Percentiles rank a stretch among this genome's conserved stretches.
phyloP scores from a whole-genome alignment of 2,113 vertebrate genomes.

The Tretioscincus oriximinensis region DNA sequence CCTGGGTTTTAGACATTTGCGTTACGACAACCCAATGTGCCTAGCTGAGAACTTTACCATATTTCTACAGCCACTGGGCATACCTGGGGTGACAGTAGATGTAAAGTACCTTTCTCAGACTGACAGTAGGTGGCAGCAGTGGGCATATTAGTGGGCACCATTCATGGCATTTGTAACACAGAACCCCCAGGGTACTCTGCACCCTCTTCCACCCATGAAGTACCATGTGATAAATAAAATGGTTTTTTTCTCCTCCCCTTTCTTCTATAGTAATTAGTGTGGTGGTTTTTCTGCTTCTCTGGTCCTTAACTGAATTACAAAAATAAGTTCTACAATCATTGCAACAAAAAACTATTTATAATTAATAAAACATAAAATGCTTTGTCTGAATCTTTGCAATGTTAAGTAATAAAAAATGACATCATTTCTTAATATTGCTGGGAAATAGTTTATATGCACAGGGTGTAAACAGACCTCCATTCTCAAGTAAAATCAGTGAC shows the following conservation, averaged over 20 bases:
- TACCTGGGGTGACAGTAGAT: no score
- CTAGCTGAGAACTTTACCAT: no score
- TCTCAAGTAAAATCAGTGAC: slow-evolving; percentile 8
- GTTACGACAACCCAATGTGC: no score
- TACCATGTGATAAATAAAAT: not conserved
- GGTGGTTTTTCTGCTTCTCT: not conserved
- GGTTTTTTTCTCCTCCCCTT: not conserved
- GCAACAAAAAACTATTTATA: not conserved
- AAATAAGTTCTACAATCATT: not conserved
- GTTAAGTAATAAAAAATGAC: slow-evolving; percentile 18
- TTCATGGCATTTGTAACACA: no score
- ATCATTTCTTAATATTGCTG: slow-evolving; percentile 19
- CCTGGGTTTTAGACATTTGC: no score
- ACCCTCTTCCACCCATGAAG: no score
- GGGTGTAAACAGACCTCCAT: slow-evolving; percentile 11
- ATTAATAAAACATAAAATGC: slow-evolving; percentile 9
- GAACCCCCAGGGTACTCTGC: no score
- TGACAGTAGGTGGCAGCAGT: no score
- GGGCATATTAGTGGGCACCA: no score
- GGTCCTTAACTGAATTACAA: not conserved
- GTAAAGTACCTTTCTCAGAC: no score
- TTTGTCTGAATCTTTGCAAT: slow-evolving; percentile 16
- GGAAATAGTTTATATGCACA: slow-evolving; percentile 17
- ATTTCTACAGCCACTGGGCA: no score
- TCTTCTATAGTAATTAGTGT: not conserved